Evolutionary conservation across 37 sponge, comb jelly and placozoan species (phyloP).

Genomic region (Axinella damicornis): DNA sequence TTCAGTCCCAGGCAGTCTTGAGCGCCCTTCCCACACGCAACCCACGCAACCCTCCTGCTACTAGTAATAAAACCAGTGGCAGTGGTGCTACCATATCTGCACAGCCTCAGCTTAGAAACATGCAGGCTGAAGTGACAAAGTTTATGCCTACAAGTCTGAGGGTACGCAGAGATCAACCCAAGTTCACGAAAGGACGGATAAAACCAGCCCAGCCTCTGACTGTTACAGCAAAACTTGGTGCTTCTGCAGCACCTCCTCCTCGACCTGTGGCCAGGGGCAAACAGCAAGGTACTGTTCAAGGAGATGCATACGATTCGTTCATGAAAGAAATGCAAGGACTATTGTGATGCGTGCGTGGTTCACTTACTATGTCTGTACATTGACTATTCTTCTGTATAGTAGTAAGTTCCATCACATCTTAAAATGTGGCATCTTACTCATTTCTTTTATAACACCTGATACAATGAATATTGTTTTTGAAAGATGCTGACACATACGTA

Average conservation of each 20-base stretch:
- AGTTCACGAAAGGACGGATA: slow-evolving; percentile 35
- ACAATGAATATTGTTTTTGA: too few species aligned
- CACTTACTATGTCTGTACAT: too few species aligned
- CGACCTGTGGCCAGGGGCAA: background rate
- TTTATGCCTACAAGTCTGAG: slow-evolving; percentile 90
- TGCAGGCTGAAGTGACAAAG: slow-evolving; percentile 94
- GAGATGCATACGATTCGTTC: slow-evolving; percentile 93
- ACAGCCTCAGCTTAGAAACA: slow-evolving; percentile 90
- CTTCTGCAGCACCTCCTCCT: background rate
- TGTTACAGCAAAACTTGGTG: background rate
- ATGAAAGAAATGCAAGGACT: slow-evolving; percentile 98
- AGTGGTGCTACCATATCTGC: slow-evolving; percentile 77
- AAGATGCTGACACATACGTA: too few species aligned
- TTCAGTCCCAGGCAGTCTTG: slow-evolving; percentile 67
- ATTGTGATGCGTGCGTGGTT: too few species aligned
- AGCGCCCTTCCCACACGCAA: slow-evolving; percentile 32
- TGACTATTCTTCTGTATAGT: too few species aligned
- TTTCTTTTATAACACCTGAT: too few species aligned
- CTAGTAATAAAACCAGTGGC: background rate
- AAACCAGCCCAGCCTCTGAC: slow-evolving; percentile 14
- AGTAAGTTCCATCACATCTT: too few species aligned
- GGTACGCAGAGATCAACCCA: slow-evolving; percentile 87
- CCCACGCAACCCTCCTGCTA: slow-evolving; percentile 11
- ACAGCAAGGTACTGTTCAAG: slow-evolving; percentile 20
- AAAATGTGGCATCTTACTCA: too few species aligned